phyloP scores from a whole-genome alignment of 2,113 vertebrate species.

The Carassius carassius region DNA sequence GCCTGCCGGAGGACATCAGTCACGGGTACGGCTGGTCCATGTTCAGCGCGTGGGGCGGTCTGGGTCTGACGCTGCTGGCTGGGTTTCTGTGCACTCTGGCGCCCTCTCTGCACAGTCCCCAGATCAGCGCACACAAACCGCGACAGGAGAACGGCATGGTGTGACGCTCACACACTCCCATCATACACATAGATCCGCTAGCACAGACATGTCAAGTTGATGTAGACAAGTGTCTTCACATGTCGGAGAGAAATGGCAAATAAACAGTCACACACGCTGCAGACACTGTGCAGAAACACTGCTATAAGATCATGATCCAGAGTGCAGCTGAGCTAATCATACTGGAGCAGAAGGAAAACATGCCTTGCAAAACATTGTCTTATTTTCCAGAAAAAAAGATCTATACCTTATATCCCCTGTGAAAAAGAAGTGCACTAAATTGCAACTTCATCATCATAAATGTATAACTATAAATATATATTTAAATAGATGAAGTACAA shows the following conservation, averaged over 20 bases:
- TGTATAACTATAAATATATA: neutral
- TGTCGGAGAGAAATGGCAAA: neutral
- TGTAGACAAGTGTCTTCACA: neutral
- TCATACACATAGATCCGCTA: neutral
- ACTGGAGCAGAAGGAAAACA: neutral
- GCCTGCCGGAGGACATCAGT: constrained; percentile 96
- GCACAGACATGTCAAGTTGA: neutral
- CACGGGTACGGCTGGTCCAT: constrained; percentile 99
- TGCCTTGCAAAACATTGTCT: neutral
- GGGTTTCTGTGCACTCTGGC: constrained; percentile 98
- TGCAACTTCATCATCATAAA: too few species aligned
- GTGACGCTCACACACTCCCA: constrained; percentile 60
- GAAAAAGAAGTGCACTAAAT: too few species aligned
- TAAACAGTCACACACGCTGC: neutral
- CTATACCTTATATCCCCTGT: too few species aligned
- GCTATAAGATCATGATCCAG: neutral
- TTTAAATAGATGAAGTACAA: neutral
- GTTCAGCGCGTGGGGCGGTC: constrained; percentile 98
- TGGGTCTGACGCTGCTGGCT: constrained; percentile 95
- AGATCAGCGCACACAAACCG: constrained; percentile 85
- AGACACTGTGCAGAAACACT: neutral
- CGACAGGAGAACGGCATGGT: constrained; percentile 92
- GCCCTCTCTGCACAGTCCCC: constrained; percentile 94
- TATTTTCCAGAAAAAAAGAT: neutral
- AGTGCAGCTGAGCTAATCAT: neutral